phyloP scores from a whole-genome alignment of 2,888 invertebrate species.

The Keiferia lycopersicella region DNA sequence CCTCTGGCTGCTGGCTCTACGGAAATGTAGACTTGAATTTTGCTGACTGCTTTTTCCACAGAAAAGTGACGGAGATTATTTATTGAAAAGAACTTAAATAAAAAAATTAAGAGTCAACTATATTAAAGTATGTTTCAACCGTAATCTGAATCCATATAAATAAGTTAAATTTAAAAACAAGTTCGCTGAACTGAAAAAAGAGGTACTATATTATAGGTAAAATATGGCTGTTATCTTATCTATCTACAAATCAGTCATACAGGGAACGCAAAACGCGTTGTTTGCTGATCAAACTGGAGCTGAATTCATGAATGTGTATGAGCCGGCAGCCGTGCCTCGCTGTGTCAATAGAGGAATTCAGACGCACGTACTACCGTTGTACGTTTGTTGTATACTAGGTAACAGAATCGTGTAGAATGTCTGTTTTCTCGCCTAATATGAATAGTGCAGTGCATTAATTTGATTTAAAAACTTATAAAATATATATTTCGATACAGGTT shows the following conservation, averaged over 20 bases:
- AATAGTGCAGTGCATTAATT: too few relatives aligned
- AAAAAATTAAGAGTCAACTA: not conserved
- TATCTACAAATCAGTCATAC: constrained; percentile 2
- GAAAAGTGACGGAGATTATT: constrained; percentile 1
- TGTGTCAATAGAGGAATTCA: not conserved
- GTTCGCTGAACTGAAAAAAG: too few relatives aligned
- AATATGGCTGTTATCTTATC: not conserved
- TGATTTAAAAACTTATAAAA: too few relatives aligned
- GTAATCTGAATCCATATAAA: too few relatives aligned
- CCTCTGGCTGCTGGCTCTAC: not conserved
- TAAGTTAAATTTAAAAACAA: too few relatives aligned
- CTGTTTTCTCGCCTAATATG: too few relatives aligned
- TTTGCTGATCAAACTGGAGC: constrained; percentile 58
- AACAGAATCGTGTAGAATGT: not conserved
- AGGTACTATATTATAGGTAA: not conserved
- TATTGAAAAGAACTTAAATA: not conserved
- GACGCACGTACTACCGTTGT: not conserved
- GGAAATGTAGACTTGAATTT: constrained; percentile 3
- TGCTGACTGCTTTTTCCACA: not conserved
- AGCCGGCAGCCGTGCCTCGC: constrained; percentile 32
- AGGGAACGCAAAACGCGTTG: constrained; percentile 31
- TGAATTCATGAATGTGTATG: constrained; percentile 59
- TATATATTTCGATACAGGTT: too few relatives aligned
- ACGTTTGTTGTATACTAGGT: not conserved
- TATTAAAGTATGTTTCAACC: too few relatives aligned